These are phyloP conservation scores for Ataeniobius toweri DNA, from an alignment of 2,797 vertebrate genomes.

Conservation along the genomic window DNA sequence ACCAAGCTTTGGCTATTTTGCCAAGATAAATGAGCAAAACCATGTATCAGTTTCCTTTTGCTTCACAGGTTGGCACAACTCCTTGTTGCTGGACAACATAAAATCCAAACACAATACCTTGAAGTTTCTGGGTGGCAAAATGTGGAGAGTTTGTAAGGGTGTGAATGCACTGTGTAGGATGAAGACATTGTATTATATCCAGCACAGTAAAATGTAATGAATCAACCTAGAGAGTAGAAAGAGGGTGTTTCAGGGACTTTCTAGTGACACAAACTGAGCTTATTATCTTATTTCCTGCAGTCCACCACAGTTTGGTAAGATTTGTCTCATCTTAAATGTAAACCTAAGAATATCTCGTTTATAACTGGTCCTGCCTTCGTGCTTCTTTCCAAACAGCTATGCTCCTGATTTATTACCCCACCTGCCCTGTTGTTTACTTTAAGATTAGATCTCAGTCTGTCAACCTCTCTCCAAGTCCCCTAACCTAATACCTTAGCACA, in stretches of 20 bases:
- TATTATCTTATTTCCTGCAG: not conserved
- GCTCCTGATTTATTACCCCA: constrained; percentile 59
- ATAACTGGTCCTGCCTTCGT: constrained; percentile 14
- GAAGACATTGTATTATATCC: too few relatives aligned
- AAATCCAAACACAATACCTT: not conserved
- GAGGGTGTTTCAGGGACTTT: not conserved
- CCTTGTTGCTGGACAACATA: not conserved
- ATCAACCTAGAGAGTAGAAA: too few relatives aligned
- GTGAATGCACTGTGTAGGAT: not conserved
- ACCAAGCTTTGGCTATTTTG: too few relatives aligned
- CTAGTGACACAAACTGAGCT: constrained; percentile 1
- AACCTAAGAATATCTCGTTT: constrained; percentile 27
- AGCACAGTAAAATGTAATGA: too few relatives aligned
- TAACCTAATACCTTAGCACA: constrained; percentile 66
- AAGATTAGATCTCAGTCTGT: constrained; percentile 52
- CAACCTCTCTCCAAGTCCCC: constrained; percentile 27
- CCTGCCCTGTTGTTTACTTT: constrained; percentile 66
- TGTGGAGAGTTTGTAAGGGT: not conserved
- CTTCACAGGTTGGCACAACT: not conserved
- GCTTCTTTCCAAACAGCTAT: constrained; percentile 55
- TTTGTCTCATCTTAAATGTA: constrained; percentile 34
- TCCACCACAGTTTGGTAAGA: constrained; percentile 16
- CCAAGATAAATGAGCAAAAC: too few relatives aligned
- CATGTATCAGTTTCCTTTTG: not conserved
- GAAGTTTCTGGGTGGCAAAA: not conserved